A percentile compares a stretch with the other conserved stretches of the same genome.
phyloP scores from a whole-genome alignment of 2,797 vertebrate species.

The Sebastes iracundus region DNA sequence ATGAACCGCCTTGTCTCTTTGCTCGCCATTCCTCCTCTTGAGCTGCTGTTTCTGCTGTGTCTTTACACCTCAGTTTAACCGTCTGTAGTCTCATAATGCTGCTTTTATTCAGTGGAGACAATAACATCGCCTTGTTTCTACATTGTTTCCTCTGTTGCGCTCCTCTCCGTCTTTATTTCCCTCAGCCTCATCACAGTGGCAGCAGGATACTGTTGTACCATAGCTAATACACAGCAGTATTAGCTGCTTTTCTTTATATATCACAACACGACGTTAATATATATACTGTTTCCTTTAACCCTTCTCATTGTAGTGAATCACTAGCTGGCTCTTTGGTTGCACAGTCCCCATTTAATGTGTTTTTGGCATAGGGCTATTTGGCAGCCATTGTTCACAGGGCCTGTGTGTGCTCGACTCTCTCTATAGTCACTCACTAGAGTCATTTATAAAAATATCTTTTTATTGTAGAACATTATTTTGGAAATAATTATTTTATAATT shows the following conservation, averaged over 20 bases:
- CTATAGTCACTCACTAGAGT: constrained; percentile 28
- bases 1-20: constrained; percentile 82
- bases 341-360: constrained; percentile 61
- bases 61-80: constrained; percentile 4
- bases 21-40: constrained; percentile 76
- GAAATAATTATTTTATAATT: no score
- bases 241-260: background rate
- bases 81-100: background rate
- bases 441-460: no score
- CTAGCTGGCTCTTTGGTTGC: constrained; percentile 39
- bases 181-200: constrained; percentile 67
- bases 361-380: constrained; percentile 70
- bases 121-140: constrained; percentile 70
- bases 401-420: constrained; percentile 60
- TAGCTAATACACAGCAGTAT: constrained; percentile 36
- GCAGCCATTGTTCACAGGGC: constrained; percentile 80
- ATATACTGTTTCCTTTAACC: background rate
- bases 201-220: constrained; percentile 45
- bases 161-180: constrained; percentile 64
- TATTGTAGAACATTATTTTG: background rate
- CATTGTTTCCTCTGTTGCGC: constrained; percentile 76
- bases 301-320: constrained; percentile 25
- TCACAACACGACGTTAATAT: background rate
- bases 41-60: constrained; percentile 26
- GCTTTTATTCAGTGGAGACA: constrained; percentile 61